Base-by-base conservation (phyloP, 2,113 vertebrate genomes). In the Zosterops pallidus region DNA sequence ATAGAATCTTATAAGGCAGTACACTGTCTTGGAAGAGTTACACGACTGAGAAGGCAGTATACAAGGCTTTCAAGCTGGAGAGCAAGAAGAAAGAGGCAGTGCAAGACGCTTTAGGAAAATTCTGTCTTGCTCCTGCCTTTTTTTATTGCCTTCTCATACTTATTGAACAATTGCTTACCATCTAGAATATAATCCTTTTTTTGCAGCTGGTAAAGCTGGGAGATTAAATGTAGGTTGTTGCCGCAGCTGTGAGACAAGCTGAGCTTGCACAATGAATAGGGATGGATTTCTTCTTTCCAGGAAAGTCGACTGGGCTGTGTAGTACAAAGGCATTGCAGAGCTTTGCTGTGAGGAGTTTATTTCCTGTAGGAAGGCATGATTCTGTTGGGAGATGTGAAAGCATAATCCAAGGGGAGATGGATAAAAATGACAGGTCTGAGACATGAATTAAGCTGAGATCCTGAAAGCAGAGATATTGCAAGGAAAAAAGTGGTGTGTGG, bases 221-320 rank as follows among this genome's bases (percentile, higher is more conserved):
- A 74, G 19, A 44, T 69, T 47, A 93, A 83, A 41, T n/a, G 12
- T n/a, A 77, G 24, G 24, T 69, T 89, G 26, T 81, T 4, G 2
- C 35, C 84, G 28, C 46, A 86, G 31, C 28, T n/a, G 21, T 57
- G 49, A 92, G 37, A 35, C 19, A 52, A 62, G 11, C 31, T 80
- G 63, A 77, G n/a, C 18, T 72, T 89, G 26, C 22, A 11, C 24
- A 49, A 31, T 56, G 21, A 33, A 26, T n/a, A 39, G 24, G 31
- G 13, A 12, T 77, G 33, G 12, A 10, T 81, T 78, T 84, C 39
- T 79, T 79, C 71, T 50, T 80, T 80, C 26, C 33, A 69, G 33
- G 44, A 13, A 59, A 46, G 22, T 24, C 2, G 0, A 0, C 4
- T 67, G 24, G 46, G 14, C 52, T 79, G 0, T 42, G 12, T 50